These are phyloP conservation scores for Hirudinaria manillensis DNA, from an alignment of 2,888 invertebrate genomes.

Conservation along the genomic window DNA sequence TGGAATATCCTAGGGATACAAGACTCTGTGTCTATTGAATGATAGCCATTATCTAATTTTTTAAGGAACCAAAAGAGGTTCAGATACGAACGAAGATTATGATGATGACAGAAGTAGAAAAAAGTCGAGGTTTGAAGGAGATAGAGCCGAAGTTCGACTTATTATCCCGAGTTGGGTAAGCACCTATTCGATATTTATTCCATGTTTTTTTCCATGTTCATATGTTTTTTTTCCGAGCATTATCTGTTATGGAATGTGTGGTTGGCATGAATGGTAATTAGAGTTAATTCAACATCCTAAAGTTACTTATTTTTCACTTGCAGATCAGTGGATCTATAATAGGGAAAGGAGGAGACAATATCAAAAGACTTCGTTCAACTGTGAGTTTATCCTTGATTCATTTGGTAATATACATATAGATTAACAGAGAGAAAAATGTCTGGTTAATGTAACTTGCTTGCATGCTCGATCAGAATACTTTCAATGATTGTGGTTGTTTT, in stretches of 20 bases:
- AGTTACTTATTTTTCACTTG: no score
- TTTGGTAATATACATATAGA: background rate
- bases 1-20: no score
- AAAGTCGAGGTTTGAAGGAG: constrained; percentile 16
- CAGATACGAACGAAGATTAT: constrained; percentile 18
- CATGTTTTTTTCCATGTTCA: no score
- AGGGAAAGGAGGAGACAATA: constrained; percentile 95
- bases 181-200: no score
- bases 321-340: constrained; percentile 85
- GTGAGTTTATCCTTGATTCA: constrained; percentile 63
- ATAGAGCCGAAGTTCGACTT: constrained; percentile 33
- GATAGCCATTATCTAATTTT: background rate
- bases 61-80: background rate
- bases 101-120: constrained; percentile 3
- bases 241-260: no score
- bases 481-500: background rate
- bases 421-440: no score
- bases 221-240: no score
- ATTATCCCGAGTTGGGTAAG: constrained; percentile 38
- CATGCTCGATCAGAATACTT: no score
- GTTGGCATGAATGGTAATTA: no score
- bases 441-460: no score
- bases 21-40: background rate
- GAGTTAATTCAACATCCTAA: no score
- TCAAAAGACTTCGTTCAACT: constrained; percentile 88